Base-by-base conservation (phyloP, 2,113 vertebrate species). In the Ursus arctos region DNA sequence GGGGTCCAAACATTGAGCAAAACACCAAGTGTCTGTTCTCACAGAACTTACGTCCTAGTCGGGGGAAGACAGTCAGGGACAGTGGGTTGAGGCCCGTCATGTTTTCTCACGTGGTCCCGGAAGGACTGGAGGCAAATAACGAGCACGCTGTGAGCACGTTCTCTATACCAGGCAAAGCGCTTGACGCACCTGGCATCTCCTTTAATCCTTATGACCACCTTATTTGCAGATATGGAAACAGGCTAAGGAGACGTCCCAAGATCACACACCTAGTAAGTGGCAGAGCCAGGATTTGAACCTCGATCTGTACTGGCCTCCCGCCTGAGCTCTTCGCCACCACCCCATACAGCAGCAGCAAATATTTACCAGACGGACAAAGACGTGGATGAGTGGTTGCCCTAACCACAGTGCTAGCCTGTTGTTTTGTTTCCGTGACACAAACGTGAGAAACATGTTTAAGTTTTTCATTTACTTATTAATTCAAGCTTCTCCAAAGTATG, bases 301-400 rank as follows among this genome's bases (percentile, higher is more conserved):
- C 57, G 69, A 59, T 88, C 72, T 59, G 18, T 88, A 77, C 51
- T 55, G 63, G 49, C 67, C 28, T 15, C 49, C 19, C 90, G 31
- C 47, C 31, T 63, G 69, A 59, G 76, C 43, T 92, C 69, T 74
- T 61, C 40, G 53, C 26, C 83, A 90, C 36, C 24, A 18, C 33
- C 88, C 18, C 69, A 2, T 1, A 53, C 0, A 2, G 40, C 26
- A 40, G 90, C n/a, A n/a, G 76, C 55, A 85, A 95, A 91, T 97
- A 81, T 91, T 98, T 95, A 94, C 72, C 77, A 83, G 57, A n/a
- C 18, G 95, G 91, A 97, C 92, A 84, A 92, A 92, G 69, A 82
- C 12, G 28, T 61, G 57, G 90, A 93, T 96, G 96, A 96, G 96
- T 95, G 80, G 83, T 94, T 96, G 97, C 94, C 49, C 26, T 92